Percentiles rank a stretch among this genome's conserved stretches.
phyloP scores from a whole-genome alignment of 2,797 vertebrate genomes.

The Myotis daubentonii region DNA sequence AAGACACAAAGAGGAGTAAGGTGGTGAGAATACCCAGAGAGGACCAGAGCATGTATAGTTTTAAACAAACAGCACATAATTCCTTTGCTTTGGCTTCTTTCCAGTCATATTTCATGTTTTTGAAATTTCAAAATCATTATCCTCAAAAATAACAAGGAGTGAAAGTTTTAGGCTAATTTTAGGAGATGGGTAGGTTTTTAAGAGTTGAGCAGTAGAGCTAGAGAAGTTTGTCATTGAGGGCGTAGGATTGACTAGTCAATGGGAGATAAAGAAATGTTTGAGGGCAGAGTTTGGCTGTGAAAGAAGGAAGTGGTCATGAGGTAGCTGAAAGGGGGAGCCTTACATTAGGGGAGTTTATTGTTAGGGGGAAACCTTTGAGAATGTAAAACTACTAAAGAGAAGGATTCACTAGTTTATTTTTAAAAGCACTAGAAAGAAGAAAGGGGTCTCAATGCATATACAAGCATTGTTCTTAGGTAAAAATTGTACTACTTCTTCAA shows the following conservation, averaged over 20 bases:
- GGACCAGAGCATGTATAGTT: neutral
- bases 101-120: neutral
- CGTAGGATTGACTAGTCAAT: too few relatives aligned
- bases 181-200: neutral
- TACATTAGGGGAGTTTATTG: neutral
- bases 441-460: neutral
- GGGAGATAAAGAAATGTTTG: neutral
- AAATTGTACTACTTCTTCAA: neutral
- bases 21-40: neutral
- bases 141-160: neutral
- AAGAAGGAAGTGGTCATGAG: neutral
- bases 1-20: neutral
- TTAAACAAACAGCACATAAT: neutral
- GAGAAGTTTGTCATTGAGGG: neutral
- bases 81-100: neutral
- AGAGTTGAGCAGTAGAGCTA: neutral
- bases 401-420: neutral
- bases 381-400: neutral
- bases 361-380: neutral
- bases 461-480: neutral
- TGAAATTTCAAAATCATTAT: neutral
- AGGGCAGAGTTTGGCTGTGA: neutral
- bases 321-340: neutral
- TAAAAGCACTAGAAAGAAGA: neutral
- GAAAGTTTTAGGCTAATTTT: neutral